Conservation (phyloP, 2,797 vertebrate genomes). For the Crenuchus spilurus region DNA sequence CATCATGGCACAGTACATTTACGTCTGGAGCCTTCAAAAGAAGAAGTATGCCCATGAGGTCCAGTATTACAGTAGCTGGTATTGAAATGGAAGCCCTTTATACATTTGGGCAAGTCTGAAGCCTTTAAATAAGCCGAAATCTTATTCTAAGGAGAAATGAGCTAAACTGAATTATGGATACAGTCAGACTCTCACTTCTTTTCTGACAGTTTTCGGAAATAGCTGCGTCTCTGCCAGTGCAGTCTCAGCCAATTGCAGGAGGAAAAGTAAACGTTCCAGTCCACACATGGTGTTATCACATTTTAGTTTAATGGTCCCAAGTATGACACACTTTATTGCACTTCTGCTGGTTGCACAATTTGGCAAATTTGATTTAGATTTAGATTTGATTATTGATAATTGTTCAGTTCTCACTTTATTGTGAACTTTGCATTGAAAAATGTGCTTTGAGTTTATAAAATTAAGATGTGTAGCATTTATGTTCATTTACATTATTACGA, state of each 20-base stretch:
- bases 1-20: slow-evolving; percentile 22
- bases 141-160: neutral
- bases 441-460: too few relatives aligned
- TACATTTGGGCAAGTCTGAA: too few relatives aligned
- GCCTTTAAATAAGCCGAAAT: neutral
- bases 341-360: neutral
- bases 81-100: too few relatives aligned
- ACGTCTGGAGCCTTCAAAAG: neutral
- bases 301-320: too few relatives aligned
- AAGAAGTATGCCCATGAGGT: too few relatives aligned
- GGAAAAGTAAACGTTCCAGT: neutral
- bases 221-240: neutral
- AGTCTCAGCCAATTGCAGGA: neutral
- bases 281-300: neutral
- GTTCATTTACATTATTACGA: too few relatives aligned
- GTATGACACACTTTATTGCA: neutral
- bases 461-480: too few relatives aligned
- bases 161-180: neutral
- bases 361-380: too few relatives aligned
- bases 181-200: neutral
- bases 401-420: too few relatives aligned
- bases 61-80: too few relatives aligned
- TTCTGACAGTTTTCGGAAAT: slow-evolving; percentile 5
- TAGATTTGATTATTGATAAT: too few relatives aligned
- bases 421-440: too few relatives aligned